Evolutionary conservation across 2,797 vertebrate genomes (phyloP), one percentile per base, ranked within the genome.

Genomic region (Poecilia gillii): DNA sequence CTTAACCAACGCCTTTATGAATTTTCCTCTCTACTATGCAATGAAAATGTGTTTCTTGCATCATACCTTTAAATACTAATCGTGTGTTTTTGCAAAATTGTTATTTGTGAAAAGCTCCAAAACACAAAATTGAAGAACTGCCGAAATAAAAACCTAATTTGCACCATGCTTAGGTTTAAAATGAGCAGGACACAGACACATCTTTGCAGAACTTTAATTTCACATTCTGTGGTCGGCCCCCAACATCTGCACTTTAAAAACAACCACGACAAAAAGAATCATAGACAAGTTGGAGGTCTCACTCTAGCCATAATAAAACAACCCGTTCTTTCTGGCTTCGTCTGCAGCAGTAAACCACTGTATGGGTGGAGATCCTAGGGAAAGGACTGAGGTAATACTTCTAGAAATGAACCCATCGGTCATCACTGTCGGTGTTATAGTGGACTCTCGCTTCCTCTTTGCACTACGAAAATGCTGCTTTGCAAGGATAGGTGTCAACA

Each of bases 401-500:
- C 3, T 76, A 83, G 74, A 51, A 3, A 78, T 81, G 71, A 76
- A 57, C 53, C 53, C 79, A n/a, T 73, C 59, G 9, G 28, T 76
- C 25, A 45, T 75, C 68, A 41, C 77, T 39, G 74, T 75, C 4
- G 46, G 73, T 73, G 47, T n/a, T 23, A 16, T 53, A n/a, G 81
- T 81, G 71, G 49, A 41, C 75, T 55, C 33, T 13, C 14, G 59
- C 20, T 45, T 46, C 66, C 46, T 73, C 73, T 33, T 51, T 43
- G 4, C 59, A 76, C 93, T 95, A 98, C 76, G 91, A 93, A 93
- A 98, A 98, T 0, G 97, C 98, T 83, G 97, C 97, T 91, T 93
- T 96, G 91, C 98, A 99, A 25, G 97, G 95, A 74, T 99, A 99
- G 0, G 97, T 96, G 88, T 96, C 91, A 28, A 92, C 55, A 78